phyloP scores from a whole-genome alignment of 2,113 vertebrate species.

The Ascaphus truei region DNA sequence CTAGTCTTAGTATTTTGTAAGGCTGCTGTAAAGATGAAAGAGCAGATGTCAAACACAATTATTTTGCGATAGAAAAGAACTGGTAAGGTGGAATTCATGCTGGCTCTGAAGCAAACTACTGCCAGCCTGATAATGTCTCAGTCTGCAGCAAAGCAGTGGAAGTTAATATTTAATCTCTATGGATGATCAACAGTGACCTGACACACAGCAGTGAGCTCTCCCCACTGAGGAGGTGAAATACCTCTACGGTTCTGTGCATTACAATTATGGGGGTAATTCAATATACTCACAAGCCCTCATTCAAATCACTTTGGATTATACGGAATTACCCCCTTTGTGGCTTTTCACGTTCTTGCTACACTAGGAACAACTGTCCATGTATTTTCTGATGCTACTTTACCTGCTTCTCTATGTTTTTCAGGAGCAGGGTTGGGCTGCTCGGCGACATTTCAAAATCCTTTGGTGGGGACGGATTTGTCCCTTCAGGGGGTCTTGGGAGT shows the following conservation, averaged over 20 bases:
- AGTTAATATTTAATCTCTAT: conserved; percentile 6
- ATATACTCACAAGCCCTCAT: too few relatives aligned
- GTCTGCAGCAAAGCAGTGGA: background rate
- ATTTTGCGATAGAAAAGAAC: too few relatives aligned
- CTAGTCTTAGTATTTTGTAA: too few relatives aligned
- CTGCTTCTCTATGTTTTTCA: conserved; percentile 93
- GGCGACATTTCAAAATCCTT: conserved; percentile 78
- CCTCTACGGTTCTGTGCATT: conserved; percentile 11
- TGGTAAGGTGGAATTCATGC: too few relatives aligned
- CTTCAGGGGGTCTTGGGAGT: conserved; percentile 51
- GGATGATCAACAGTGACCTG: background rate
- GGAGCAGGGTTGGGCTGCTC: conserved; percentile 84
- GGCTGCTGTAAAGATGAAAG: too few relatives aligned
- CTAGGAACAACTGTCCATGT: too few relatives aligned
- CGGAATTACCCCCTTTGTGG: too few relatives aligned
- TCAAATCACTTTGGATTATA: too few relatives aligned
- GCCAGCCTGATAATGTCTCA: background rate
- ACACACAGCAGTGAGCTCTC: background rate
- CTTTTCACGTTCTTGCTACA: too few relatives aligned
- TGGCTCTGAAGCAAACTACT: too few relatives aligned
- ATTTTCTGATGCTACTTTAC: conserved; percentile 65
- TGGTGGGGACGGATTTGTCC: conserved; percentile 65
- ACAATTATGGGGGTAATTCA: conserved; percentile 38
- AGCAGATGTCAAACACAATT: too few relatives aligned
- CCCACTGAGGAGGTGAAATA: conserved; percentile 7